Percentiles rank a stretch among this genome's conserved stretches.
Evolutionary conservation across 1,140 invertebrate species (phyloP).

Genomic region (Druon quercuslanigerum): DNA sequence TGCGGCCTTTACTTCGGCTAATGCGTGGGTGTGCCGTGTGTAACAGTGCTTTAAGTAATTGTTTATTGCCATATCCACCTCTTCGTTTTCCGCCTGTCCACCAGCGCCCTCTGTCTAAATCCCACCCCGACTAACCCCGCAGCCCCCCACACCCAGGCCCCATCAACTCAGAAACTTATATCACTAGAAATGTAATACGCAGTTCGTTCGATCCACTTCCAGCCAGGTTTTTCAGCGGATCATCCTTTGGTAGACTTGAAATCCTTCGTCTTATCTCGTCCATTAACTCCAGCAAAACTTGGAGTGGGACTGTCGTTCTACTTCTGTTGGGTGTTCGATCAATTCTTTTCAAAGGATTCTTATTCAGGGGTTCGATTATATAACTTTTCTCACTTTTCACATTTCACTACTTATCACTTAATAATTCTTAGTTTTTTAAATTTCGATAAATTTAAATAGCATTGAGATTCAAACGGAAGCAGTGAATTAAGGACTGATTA

Average conservation of each 20-base stretch:
- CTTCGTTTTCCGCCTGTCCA: slow-evolving; percentile 56
- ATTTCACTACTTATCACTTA: too few relatives aligned
- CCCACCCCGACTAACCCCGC: slow-evolving; percentile 1
- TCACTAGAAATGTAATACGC: slow-evolving; percentile 3
- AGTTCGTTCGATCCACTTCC: slow-evolving; percentile 26
- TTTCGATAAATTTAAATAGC: too few relatives aligned
- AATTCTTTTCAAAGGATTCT: slow-evolving; percentile 5
- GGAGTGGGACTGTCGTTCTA: slow-evolving; percentile 17
- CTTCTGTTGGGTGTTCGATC: slow-evolving; percentile 13
- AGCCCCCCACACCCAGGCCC: neutral
- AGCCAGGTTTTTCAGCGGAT: slow-evolving; percentile 13
- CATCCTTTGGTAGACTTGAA: slow-evolving; percentile 26
- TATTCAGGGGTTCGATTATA: too few relatives aligned
- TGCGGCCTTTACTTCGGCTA: slow-evolving; percentile 71
- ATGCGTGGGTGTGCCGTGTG: slow-evolving; percentile 71
- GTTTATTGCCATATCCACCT: slow-evolving; percentile 71
- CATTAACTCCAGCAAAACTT: slow-evolving; percentile 27
- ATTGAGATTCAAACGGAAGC: too few relatives aligned
- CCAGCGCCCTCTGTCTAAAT: slow-evolving; percentile 46
- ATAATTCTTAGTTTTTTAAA: too few relatives aligned
- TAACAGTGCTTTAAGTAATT: slow-evolving; percentile 73
- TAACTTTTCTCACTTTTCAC: too few relatives aligned
- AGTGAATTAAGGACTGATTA: too few relatives aligned
- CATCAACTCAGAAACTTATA: neutral
- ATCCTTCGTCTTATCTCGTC: slow-evolving; percentile 28